Conservation (phyloP, 1,140 invertebrate species). For the Drepana arcuata region DNA sequence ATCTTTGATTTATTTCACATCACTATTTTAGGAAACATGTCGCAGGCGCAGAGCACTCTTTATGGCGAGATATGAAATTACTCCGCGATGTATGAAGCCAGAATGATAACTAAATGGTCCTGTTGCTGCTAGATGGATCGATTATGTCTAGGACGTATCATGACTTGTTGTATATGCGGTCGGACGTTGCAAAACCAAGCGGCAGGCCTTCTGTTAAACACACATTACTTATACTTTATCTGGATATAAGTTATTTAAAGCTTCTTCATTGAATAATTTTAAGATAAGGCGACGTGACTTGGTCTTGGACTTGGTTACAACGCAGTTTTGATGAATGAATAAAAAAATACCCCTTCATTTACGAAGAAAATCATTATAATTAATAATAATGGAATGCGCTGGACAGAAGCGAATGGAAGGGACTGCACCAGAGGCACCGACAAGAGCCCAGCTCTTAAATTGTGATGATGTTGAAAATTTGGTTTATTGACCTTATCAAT, state of each 20-base stretch:
- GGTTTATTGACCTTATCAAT: too few species aligned
- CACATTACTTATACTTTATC: constrained; percentile 18
- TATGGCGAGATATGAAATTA: constrained; percentile 62
- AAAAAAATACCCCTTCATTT: too few species aligned
- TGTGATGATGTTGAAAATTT: too few species aligned
- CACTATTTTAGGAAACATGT: constrained; percentile 67
- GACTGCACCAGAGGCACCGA: too few species aligned
- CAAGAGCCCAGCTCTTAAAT: too few species aligned
- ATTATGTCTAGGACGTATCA: constrained; percentile 29
- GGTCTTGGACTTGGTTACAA: too few species aligned
- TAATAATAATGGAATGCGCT: too few species aligned
- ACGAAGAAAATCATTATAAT: too few species aligned
- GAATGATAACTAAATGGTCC: constrained; percentile 30
- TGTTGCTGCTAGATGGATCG: constrained; percentile 31
- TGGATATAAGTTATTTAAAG: constrained; percentile 15
- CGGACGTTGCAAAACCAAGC: constrained; percentile 14
- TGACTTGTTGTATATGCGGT: constrained; percentile 19
- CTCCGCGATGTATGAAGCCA: constrained; percentile 38
- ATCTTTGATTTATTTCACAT: constrained; percentile 66
- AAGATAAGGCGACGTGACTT: too few species aligned
- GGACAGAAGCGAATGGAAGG: too few species aligned
- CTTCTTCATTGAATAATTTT: constrained; percentile 20
- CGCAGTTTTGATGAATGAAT: too few species aligned
- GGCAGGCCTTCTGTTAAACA: constrained; percentile 14
- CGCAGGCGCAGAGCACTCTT: constrained; percentile 40